phyloP scores from a whole-genome alignment of 2,888 invertebrate species.

The Acronicta leporina region DNA sequence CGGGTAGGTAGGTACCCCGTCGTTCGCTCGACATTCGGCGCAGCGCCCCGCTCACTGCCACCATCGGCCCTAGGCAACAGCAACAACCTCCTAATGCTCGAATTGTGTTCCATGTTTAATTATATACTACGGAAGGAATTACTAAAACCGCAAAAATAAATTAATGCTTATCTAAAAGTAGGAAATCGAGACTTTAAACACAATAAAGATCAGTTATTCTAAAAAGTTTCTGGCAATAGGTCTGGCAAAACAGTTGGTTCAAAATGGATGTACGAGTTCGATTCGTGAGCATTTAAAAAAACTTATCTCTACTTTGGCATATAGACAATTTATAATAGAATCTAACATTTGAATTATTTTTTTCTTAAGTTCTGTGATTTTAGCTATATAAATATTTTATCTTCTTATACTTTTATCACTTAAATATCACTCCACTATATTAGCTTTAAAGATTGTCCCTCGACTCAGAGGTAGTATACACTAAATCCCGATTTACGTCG shows the following conservation, averaged over 20 bases:
- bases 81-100: constrained; percentile 47
- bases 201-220: constrained; percentile 23
- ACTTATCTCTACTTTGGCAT: no score
- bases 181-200: background rate
- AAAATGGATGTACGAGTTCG: no score
- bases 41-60: constrained; percentile 22
- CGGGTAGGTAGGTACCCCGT: constrained; percentile 23
- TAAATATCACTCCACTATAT: constrained; percentile 25
- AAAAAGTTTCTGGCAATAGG: background rate
- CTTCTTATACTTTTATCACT: constrained; percentile 36
- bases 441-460: constrained; percentile 20
- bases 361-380: no score
- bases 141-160: background rate
- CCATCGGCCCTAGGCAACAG: constrained; percentile 30
- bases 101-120: constrained; percentile 39
- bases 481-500: constrained; percentile 51
- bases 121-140: background rate
- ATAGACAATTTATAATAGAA: no score
- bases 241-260: no score
- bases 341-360: no score
- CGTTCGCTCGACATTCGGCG: constrained; percentile 3
- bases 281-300: no score
- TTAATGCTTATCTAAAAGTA: background rate
- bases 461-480: constrained; percentile 33
- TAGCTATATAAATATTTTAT: background rate